These are phyloP conservation scores for Pseudochaenichthys georgianus DNA, from an alignment of 2,797 vertebrate genomes.

Conservation along the genomic window DNA sequence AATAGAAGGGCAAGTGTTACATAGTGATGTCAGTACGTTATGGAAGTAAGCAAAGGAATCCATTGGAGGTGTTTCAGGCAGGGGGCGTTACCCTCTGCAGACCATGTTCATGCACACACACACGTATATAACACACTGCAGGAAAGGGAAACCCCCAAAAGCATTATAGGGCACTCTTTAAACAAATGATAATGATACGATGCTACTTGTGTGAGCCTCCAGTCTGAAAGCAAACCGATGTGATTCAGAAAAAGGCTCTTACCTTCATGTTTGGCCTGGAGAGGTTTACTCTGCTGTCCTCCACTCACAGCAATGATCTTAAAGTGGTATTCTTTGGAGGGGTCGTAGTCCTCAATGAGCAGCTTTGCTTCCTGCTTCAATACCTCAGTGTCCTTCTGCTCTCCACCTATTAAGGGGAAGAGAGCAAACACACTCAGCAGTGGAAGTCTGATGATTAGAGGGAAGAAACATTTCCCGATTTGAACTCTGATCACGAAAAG, in stretches of 20 bases:
- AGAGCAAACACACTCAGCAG: constrained; percentile 23
- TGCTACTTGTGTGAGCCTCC: neutral
- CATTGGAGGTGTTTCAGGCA: too few relatives aligned
- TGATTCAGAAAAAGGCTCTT: neutral
- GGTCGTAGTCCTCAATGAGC: constrained; percentile 89
- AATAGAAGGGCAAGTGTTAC: too few relatives aligned
- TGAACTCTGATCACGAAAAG: neutral
- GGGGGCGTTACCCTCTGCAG: too few relatives aligned
- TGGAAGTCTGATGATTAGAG: neutral
- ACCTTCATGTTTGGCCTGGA: constrained; percentile 92
- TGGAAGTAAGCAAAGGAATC: too few relatives aligned
- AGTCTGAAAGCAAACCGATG: neutral
- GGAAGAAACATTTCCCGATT: neutral
- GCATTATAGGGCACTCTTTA: too few relatives aligned
- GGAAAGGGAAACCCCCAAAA: too few relatives aligned
- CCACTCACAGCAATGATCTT: constrained; percentile 88
- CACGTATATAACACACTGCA: too few relatives aligned
- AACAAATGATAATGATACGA: neutral
- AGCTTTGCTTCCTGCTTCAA: constrained; percentile 89
- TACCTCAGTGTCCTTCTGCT: constrained; percentile 87
- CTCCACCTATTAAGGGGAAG: constrained; percentile 81
- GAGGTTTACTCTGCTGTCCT: constrained; percentile 90
- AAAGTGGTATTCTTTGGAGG: constrained; percentile 89
- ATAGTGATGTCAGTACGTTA: too few relatives aligned
- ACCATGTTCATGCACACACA: too few relatives aligned